A percentile compares a stretch with the other conserved stretches of the same genome.
These are phyloP conservation scores for Vombatus ursinus DNA, from an alignment of 2,113 vertebrate species.

Conservation along the genomic window DNA sequence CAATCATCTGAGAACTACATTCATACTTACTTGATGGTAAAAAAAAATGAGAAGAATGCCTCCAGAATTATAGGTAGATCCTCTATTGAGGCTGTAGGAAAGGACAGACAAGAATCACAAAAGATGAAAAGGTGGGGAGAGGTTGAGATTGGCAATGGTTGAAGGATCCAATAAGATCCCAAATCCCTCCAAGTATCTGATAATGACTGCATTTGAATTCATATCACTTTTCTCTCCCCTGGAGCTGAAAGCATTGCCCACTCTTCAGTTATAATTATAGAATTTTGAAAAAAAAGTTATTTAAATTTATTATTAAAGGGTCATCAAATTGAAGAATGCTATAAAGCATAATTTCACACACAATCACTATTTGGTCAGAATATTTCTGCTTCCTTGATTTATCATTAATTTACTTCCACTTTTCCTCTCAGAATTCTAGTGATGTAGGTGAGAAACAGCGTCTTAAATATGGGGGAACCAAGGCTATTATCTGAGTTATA, in stretches of 20 bases:
- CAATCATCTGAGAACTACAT: not conserved
- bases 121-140: not conserved
- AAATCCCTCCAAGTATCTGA: not conserved
- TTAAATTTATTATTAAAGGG: not conserved
- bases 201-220: not conserved
- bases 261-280: slow-evolving; percentile 1
- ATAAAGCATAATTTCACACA: not conserved
- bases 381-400: not conserved
- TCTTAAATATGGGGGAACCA: not conserved
- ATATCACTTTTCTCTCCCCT: not conserved
- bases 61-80: not conserved
- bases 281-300: not conserved
- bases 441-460: not conserved
- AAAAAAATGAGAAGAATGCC: not conserved
- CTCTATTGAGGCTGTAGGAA: not conserved
- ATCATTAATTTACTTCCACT: not conserved
- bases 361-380: not conserved
- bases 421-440: not conserved
- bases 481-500: not conserved
- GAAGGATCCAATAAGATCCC: not conserved
- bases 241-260: not conserved
- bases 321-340: not conserved
- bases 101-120: not conserved
- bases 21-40: not conserved
- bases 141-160: not conserved